A percentile compares a stretch with the other conserved stretches of the same genome.
phyloP scores from a whole-genome alignment of 1,140 invertebrate species.

The Zaprionus capensis region DNA sequence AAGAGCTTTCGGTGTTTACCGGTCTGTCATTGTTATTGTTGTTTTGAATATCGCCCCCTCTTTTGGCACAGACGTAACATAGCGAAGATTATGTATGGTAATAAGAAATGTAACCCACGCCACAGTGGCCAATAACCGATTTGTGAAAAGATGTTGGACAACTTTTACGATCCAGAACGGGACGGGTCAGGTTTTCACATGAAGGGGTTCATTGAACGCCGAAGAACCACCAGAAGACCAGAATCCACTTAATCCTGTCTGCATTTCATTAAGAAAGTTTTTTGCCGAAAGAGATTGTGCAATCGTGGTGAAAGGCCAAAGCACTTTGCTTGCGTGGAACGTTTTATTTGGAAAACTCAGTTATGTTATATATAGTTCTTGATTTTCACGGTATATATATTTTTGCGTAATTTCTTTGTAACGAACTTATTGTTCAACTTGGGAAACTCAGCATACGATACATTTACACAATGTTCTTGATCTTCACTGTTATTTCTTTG shows the following conservation, averaged over 20 bases:
- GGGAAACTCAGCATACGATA: background rate
- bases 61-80: conserved; percentile 42
- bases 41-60: conserved; percentile 12
- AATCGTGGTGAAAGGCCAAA: conserved; percentile 35
- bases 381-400: no score
- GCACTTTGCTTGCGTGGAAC: conserved; percentile 25
- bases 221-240: conserved; percentile 26
- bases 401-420: no score
- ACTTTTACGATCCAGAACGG: conserved; percentile 49
- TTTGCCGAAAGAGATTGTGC: conserved; percentile 47
- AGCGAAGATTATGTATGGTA: conserved; percentile 54
- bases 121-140: conserved; percentile 9
- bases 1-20: conserved; percentile 54
- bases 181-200: conserved; percentile 47
- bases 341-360: conserved; percentile 9
- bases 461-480: background rate
- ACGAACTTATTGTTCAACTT: conserved; percentile 10
- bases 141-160: conserved; percentile 63
- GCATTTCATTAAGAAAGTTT: conserved; percentile 38
- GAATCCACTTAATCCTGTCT: conserved; percentile 45
- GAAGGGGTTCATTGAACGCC: conserved; percentile 71
- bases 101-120: conserved; percentile 59
- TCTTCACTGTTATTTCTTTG: conserved; percentile 8
- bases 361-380: no score
- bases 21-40: conserved; percentile 43